A percentile compares a stretch with the other conserved stretches of the same genome.
Evolutionary conservation across 2,888 invertebrate species (phyloP).

Genomic region (Brenthis daphne): DNA sequence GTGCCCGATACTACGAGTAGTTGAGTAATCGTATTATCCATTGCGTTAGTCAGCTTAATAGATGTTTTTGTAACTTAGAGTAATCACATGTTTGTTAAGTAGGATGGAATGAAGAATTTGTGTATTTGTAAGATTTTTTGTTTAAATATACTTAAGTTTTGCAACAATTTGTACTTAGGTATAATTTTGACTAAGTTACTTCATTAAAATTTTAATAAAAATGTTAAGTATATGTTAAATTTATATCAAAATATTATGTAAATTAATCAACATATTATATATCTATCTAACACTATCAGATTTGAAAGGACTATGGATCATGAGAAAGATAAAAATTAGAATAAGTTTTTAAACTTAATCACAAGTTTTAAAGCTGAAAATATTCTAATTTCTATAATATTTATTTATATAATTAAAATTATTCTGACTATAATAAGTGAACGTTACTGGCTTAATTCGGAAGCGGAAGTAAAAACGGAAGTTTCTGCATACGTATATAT

Average conservation of each 20-base stretch:
- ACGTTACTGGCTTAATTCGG: slow-evolving; percentile 33
- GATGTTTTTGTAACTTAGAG: slow-evolving; percentile 44
- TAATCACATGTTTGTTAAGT: slow-evolving; percentile 10
- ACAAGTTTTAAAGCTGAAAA: no score
- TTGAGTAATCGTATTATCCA: slow-evolving; percentile 75
- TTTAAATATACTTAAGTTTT: background rate
- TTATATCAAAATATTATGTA: no score
- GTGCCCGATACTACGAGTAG: slow-evolving; percentile 61
- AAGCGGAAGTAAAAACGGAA: slow-evolving; percentile 43
- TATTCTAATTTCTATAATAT: no score
- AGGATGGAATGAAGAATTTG: background rate
- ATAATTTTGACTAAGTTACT: background rate
- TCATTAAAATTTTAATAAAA: no score
- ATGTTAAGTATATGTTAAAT: no score
- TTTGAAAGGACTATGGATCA: no score
- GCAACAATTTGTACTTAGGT: background rate
- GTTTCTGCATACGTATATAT: slow-evolving; percentile 28
- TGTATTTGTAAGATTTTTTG: background rate
- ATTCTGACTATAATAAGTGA: no score
- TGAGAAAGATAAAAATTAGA: no score
- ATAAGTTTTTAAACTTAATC: no score
- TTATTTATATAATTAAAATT: no score
- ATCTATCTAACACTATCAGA: no score
- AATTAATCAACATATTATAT: no score
- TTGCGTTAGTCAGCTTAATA: slow-evolving; percentile 67